These are phyloP conservation scores for Octonoba sinensis DNA, from an alignment of 2,888 invertebrate genomes.

Conservation along the genomic window DNA sequence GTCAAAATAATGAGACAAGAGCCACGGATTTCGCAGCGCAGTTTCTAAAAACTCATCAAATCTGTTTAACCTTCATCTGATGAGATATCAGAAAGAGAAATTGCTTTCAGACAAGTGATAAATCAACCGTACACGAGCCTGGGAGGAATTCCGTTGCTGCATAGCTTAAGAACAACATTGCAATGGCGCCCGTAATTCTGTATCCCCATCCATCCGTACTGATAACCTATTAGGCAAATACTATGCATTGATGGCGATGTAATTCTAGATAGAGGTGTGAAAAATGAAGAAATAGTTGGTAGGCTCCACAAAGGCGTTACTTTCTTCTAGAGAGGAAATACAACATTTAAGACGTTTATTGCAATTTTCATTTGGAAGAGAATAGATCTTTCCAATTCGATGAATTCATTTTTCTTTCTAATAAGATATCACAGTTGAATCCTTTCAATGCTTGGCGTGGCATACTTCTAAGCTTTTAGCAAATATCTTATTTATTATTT, in stretches of 20 bases:
- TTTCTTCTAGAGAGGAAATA: no score
- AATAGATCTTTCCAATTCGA: no score
- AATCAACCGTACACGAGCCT: slow-evolving; percentile 11
- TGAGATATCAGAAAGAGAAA: slow-evolving; percentile 25
- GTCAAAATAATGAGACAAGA: slow-evolving; percentile 2
- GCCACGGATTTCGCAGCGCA: slow-evolving; percentile 8
- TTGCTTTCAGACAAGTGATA: not conserved
- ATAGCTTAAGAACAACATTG: slow-evolving; percentile 18
- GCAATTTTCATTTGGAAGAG: no score
- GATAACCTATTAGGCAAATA: slow-evolving; percentile 32
- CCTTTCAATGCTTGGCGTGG: no score
- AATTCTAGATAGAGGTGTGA: slow-evolving; percentile 28
- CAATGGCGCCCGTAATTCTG: slow-evolving; percentile 38
- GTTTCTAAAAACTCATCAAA: slow-evolving; percentile 25
- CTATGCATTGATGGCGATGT: slow-evolving; percentile 20
- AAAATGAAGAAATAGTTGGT: slow-evolving; percentile 5
- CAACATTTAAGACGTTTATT: no score
- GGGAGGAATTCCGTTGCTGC: not conserved
- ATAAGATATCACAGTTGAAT: no score
- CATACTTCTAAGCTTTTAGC: no score
- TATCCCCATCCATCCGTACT: slow-evolving; percentile 22
- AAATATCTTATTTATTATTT: no score
- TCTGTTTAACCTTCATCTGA: slow-evolving; percentile 35
- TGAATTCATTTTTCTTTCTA: no score
- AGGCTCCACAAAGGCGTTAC: slow-evolving; percentile 6